Evolutionary conservation across 2,888 invertebrate species (phyloP), one percentile per base, ranked within the genome.

Genomic region (Coenonympha glycerion): DNA sequence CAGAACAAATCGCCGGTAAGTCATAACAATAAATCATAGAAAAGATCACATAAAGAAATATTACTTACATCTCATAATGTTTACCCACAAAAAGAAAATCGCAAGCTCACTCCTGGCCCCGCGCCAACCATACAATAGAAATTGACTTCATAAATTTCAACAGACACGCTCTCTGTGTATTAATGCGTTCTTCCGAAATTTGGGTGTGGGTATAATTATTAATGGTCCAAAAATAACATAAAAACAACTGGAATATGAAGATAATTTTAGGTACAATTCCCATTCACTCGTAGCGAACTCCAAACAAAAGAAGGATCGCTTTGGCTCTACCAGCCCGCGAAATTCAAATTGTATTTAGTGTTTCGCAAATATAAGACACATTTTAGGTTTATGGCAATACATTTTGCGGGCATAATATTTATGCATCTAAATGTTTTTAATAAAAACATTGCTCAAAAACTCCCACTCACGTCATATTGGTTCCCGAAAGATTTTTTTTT

Each of bases 1-100:
- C 95, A 85, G 95, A 96, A 90, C 96, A 96, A 88, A 92, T 95
- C 71, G 94, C 94, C 80, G 93, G 95, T 95, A 89, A 90, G 93
- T 53, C 50, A 55, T 44, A 47, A 44, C 28, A 55, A 52, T 55
- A 60, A 61, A 63, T 59, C 50, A 48, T 53, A 52, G 47, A 49
- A 46, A 45, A 54, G 39, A 31, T 41, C 53, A 41, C 44, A 52
- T 47, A 53, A 46, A 55, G 49, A 56, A 51, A 24, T 30, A 55
- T 6, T 31, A 15, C 13, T 31, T 53, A 30, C 19, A 56, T 62
- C 59, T 53, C 51, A 58, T 58, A 63, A 63, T 67, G 63, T 55
- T 56, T 49, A 55, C 53, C 28, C 31, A 42, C 36, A 40, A 49
- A 52, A 37, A 41, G 48, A 70, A 79, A 73, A 75, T 66, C 66